A percentile compares a stretch with the other conserved stretches of the same genome.
These are phyloP conservation scores for Crotophaga sulcirostris DNA, from an alignment of 2,113 vertebrate genomes.

Conservation along the genomic window DNA sequence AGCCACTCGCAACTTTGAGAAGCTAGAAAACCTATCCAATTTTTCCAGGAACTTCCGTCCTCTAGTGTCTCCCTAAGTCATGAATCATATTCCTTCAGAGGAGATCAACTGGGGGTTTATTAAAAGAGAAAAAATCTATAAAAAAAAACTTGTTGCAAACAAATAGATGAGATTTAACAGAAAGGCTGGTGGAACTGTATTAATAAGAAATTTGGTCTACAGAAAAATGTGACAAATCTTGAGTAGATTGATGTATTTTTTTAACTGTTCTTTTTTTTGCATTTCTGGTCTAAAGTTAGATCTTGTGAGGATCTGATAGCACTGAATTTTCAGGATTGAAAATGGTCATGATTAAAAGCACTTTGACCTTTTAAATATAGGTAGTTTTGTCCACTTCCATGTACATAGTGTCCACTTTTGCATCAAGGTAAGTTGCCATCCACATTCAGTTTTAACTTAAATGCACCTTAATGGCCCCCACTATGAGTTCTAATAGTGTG, in stretches of 20 bases:
- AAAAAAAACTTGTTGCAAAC: neutral
- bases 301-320: neutral
- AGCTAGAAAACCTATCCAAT: slow-evolving; percentile 28
- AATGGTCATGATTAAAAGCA: neutral
- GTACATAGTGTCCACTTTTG: neutral
- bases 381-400: neutral
- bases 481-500: neutral
- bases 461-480: neutral
- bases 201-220: neutral
- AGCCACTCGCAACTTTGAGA: slow-evolving; percentile 6
- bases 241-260: neutral
- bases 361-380: neutral
- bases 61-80: neutral
- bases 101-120: neutral
- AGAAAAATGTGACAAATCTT: neutral
- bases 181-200: neutral
- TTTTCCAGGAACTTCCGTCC: slow-evolving; percentile 42
- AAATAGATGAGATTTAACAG: neutral
- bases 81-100: neutral
- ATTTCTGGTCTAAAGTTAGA: neutral
- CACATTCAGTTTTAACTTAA: neutral
- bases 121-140: neutral
- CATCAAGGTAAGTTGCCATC: neutral
- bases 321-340: neutral
- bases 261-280: neutral